Percentiles rank a stretch among this genome's conserved stretches.
phyloP scores from a whole-genome alignment of 2,888 invertebrate genomes.

The Pollenia griseotomentosa region DNA sequence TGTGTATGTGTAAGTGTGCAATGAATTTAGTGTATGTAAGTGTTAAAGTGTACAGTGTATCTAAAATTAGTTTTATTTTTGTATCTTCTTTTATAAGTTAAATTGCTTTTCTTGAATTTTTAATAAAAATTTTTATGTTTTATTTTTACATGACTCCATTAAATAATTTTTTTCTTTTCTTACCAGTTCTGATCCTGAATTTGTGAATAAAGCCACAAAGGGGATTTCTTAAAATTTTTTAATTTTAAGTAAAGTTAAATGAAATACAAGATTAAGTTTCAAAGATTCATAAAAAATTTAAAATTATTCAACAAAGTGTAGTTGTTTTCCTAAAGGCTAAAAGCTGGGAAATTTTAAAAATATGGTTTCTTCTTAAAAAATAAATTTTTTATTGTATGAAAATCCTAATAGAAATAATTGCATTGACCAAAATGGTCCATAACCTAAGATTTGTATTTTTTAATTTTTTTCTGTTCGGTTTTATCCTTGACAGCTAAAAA shows the following conservation, averaged over 20 bases:
- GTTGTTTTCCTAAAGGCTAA: not conserved
- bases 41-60: not conserved
- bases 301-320: not conserved
- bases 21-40: not conserved
- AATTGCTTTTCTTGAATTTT: constrained; percentile 33
- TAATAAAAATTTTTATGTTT: constrained; percentile 35
- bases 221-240: not conserved
- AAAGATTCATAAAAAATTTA: not conserved
- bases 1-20: not conserved
- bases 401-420: not conserved
- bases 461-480: too few species aligned
- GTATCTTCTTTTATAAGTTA: constrained; percentile 13
- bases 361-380: too few species aligned
- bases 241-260: not conserved
- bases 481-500: too few species aligned
- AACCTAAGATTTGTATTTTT: too few species aligned
- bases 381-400: too few species aligned
- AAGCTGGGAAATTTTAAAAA: too few species aligned
- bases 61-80: constrained; percentile 22
- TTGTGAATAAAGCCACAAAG: not conserved
- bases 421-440: too few species aligned
- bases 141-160: constrained; percentile 3
- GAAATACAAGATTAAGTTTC: not conserved
- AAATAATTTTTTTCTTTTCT: not conserved
- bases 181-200: not conserved